A percentile compares a stretch with the other conserved stretches of the same genome.
These are phyloP conservation scores for Symphodus melops DNA, from an alignment of 2,113 vertebrate genomes.

Conservation along the genomic window DNA sequence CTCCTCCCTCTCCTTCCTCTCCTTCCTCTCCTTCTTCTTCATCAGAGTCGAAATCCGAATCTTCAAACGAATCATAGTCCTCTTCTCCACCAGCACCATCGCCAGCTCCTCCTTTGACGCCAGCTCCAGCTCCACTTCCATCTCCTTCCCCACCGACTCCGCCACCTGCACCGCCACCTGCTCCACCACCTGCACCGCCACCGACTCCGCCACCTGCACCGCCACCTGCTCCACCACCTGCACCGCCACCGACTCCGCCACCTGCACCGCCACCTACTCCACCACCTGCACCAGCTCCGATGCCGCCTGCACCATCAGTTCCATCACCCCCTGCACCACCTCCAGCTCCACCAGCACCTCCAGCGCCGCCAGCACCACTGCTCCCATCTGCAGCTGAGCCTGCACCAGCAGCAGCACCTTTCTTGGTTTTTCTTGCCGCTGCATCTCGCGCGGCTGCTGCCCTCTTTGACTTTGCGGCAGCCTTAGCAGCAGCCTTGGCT, in stretches of 20 bases:
- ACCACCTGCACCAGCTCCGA: not conserved
- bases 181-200: not conserved
- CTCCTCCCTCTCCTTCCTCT: not conserved
- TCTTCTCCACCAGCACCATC: conserved; percentile 18
- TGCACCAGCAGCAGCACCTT: conserved; percentile 33
- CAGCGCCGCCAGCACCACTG: conserved; percentile 1
- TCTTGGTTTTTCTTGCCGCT: conserved; percentile 12
- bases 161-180: not conserved
- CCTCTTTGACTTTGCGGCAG: conserved; percentile 51
- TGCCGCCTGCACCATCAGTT: not conserved
- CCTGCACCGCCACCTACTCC: not conserved
- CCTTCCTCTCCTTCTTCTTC: not conserved
- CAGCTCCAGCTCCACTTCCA: not conserved
- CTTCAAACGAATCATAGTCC: conserved; percentile 40
- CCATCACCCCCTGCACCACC: not conserved
- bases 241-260: conserved; percentile 5
- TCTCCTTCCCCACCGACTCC: conserved; percentile 1
- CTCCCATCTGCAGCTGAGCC: conserved; percentile 27
- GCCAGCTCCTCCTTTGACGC: not conserved
- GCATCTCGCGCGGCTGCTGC: conserved; percentile 45
- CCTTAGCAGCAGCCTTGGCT: conserved; percentile 51
- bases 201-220: conserved; percentile 2
- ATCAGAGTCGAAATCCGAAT: conserved; percentile 44
- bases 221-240: not conserved
- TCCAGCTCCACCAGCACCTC: not conserved